These are phyloP conservation scores for Pygmarrhopalites habei DNA, from an alignment of 1,140 invertebrate species.

Conservation along the genomic window DNA sequence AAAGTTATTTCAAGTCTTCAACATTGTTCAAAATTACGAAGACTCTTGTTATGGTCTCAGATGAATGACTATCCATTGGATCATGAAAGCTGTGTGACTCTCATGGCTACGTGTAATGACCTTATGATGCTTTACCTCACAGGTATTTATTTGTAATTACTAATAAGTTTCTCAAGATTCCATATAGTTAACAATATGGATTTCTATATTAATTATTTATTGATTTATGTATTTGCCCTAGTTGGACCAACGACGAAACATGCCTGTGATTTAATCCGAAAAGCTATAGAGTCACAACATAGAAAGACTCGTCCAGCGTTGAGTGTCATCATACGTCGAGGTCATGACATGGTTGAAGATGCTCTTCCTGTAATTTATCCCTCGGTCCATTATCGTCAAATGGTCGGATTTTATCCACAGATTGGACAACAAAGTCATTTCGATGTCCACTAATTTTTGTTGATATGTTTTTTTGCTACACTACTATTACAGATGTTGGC, in stretches of 20 bases:
- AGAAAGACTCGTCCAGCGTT: constrained; percentile 4
- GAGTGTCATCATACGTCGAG: constrained; percentile 11
- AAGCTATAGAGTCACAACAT: constrained; percentile 11
- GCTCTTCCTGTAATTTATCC: constrained; percentile 9
- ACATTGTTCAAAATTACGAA: constrained; percentile 6
- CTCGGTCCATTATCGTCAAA: constrained; percentile 14
- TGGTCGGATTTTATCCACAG: constrained; percentile 9
- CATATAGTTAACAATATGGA: no score
- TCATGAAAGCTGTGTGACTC: not conserved
- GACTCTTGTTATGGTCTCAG: constrained; percentile 19
- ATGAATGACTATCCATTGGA: constrained; percentile 19
- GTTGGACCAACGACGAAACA: constrained; percentile 12
- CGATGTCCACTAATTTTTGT: no score
- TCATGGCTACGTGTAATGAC: constrained; percentile 14
- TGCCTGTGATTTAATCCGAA: constrained; percentile 6
- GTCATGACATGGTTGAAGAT: not conserved
- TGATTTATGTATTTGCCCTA: no score
- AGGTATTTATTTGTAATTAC: no score
- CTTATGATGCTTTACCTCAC: constrained; percentile 13
- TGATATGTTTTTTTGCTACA: no score
- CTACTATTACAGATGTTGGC: no score
- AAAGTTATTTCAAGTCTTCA: constrained; percentile 1
- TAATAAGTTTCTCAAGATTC: no score
- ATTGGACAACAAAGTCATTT: constrained; percentile 17
- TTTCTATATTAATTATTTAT: no score